Conservation (phyloP, 2,113 vertebrate species). For the Oceanodroma tethys region DNA sequence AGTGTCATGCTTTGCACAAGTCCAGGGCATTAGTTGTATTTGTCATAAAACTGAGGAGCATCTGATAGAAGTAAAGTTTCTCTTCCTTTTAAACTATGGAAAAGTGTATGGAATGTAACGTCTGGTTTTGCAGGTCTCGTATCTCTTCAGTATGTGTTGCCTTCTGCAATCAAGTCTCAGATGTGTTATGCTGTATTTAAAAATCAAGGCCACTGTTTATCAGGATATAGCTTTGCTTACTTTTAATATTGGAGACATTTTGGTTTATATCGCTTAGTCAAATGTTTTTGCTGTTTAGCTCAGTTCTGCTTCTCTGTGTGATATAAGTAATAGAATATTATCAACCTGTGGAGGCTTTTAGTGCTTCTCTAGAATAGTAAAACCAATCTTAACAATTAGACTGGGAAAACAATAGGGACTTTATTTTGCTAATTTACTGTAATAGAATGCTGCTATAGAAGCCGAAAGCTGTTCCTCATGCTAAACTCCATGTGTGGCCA, state of each 20-base stretch:
- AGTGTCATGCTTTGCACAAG: neutral
- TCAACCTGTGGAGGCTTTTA: neutral
- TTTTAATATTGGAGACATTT: neutral
- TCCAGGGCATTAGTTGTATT: slow-evolving; percentile 1
- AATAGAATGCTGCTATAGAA: neutral
- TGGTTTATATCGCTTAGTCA: neutral
- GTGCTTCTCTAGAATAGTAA: neutral
- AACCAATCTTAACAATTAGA: neutral
- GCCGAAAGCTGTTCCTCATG: neutral
- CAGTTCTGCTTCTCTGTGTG: neutral
- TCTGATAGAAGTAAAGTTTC: neutral
- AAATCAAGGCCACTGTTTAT: neutral
- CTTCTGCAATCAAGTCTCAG: neutral
- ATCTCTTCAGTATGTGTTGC: neutral
- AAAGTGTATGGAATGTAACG: neutral
- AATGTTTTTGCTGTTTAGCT: neutral
- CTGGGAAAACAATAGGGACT: neutral
- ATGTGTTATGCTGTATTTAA: neutral
- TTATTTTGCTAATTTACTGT: neutral
- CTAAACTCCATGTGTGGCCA: neutral
- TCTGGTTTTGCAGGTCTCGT: neutral
- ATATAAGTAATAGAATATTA: neutral
- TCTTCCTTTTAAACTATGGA: neutral
- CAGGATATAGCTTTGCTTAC: neutral
- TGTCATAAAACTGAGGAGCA: neutral